Conservation (phyloP, 2,113 vertebrate genomes). For the Macroglossus sobrinus region DNA sequence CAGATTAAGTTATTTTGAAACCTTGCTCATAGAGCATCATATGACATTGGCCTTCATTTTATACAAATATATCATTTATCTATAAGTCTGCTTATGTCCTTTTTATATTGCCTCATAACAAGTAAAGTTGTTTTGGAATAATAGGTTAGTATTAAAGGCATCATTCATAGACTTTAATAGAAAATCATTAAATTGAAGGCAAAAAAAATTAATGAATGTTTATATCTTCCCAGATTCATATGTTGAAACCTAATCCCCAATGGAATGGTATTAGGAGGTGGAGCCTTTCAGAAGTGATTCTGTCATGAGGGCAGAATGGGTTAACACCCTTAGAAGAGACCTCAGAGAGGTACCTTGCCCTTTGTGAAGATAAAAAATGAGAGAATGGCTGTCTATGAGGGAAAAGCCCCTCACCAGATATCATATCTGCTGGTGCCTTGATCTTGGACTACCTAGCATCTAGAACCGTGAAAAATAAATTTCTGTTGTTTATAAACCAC, state of each 20-base stretch:
- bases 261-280: background rate
- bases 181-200: background rate
- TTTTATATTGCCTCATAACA: background rate
- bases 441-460: background rate
- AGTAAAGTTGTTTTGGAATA: background rate
- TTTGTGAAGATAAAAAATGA: background rate
- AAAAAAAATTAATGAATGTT: background rate
- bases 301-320: background rate
- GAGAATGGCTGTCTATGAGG: background rate
- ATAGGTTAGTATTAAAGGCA: background rate
- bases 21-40: background rate
- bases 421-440: background rate
- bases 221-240: background rate
- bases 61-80: background rate
- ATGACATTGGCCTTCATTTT: background rate
- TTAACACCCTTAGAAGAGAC: background rate
- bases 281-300: background rate
- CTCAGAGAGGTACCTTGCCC: background rate
- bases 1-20: slow-evolving; percentile 9
- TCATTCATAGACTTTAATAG: background rate
- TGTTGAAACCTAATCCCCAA: background rate
- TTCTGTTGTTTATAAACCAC: background rate
- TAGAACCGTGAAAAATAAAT: background rate
- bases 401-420: background rate
- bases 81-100: background rate